phyloP scores from a whole-genome alignment of 2,113 vertebrate species.

The Pavo muticus region DNA sequence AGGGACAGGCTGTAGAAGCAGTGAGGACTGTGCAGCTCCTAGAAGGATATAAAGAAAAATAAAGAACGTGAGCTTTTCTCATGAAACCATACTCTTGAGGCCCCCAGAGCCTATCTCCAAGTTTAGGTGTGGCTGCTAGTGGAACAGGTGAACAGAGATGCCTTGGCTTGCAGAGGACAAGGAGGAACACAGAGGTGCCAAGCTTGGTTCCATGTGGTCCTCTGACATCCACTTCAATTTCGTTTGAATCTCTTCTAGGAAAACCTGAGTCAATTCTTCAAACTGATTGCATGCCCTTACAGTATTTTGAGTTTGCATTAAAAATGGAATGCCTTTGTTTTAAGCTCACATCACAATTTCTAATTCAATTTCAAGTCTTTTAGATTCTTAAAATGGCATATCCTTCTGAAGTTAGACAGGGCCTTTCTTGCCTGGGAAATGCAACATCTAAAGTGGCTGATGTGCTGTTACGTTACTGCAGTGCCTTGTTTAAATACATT shows the following conservation, averaged over 20 bases:
- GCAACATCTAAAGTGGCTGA: not conserved
- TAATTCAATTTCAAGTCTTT: not conserved
- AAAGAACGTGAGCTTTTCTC: not conserved
- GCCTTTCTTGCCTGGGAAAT: not conserved
- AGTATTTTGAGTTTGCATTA: not conserved
- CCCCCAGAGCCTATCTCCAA: not conserved
- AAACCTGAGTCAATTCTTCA: not conserved
- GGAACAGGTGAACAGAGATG: not conserved
- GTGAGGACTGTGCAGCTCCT: fast-evolving
- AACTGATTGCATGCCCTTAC: not conserved
- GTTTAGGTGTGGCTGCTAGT: not conserved
- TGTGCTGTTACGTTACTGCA: not conserved
- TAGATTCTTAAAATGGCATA: not conserved
- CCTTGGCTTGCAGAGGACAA: not conserved
- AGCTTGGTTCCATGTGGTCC: not conserved
- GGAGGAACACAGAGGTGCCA: not conserved
- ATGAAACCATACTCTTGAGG: not conserved
- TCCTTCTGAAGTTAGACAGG: not conserved
- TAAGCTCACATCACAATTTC: not conserved
- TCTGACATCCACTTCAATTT: not conserved
- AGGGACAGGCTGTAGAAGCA: not conserved
- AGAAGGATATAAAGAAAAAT: fast-evolving
- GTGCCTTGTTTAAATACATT: not conserved
- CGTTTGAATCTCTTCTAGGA: not conserved
- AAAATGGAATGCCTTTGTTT: not conserved